Base-by-base conservation (phyloP, 1,140 invertebrate genomes). In the Drosophila sproati region DNA sequence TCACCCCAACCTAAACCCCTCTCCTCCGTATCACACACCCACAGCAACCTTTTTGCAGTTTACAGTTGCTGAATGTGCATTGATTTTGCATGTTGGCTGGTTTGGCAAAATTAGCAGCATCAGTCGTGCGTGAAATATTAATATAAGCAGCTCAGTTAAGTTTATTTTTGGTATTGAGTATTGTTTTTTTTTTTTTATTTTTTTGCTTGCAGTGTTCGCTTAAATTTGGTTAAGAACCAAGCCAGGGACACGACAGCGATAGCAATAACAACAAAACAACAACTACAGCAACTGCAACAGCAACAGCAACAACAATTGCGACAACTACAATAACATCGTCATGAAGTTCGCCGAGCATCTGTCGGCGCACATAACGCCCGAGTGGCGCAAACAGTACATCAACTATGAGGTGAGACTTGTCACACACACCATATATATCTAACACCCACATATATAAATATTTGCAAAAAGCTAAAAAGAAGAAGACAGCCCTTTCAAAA, bases 381-480 rank as follows among this genome's bases (percentile, higher is more conserved):
- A 99, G 94, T 99, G 98, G 98, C 95, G 98, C 68, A 99, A 99
- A 93, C 98, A 99, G 93, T 99, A 99, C 91, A 99, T 99, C 80
- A 97, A 97, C 91, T 99, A 99, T 94, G 98, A 99, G 96, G 98
- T 97, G 95, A 93, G 73, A 29, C 28, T 5, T 50, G 47, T 60
- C 41, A 55, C 31, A 47, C 2, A 3, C 1, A 29, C 0, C 5
- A 7, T 43, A 41, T 4, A 2, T 5, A 45, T 35, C 2, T 2
- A 8, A 20, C 6, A 32, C 37, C 0, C 54, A 60, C 39, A 29
- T 4, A n/a, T 20, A n/a, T 20, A 43, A 2, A 12, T 31, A n/a
- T 32, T 39, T 3, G 37, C 1, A 20, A 2, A 20, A 20, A 20
- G 1, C 20, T 20, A 20, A 20, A 20, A 20, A 20, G 20, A 20